A percentile compares a stretch with the other conserved stretches of the same genome.
phyloP scores from a whole-genome alignment of 2,113 vertebrate genomes.

The Numida meleagris region DNA sequence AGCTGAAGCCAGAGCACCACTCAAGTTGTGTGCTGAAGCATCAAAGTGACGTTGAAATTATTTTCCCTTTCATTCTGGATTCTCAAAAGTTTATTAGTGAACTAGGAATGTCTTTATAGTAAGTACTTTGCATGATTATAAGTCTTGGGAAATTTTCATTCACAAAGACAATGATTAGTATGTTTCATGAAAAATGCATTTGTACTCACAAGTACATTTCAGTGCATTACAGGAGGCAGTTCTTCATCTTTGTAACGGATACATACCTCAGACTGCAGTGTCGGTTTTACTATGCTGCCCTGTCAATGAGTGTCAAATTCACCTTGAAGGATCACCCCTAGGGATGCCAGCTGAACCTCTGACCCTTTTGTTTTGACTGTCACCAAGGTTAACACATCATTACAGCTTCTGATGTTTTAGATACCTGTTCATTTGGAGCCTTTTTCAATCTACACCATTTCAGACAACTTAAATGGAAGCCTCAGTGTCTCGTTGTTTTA shows the following conservation, averaged over 20 bases:
- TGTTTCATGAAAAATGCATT: neutral
- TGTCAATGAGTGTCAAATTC: slow-evolving; percentile 41
- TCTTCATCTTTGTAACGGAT: neutral
- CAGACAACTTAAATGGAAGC: neutral
- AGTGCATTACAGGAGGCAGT: neutral
- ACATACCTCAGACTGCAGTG: neutral
- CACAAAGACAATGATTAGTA: neutral
- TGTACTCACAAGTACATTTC: neutral
- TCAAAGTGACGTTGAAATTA: neutral
- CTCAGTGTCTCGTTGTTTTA: neutral
- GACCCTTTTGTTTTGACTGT: slow-evolving; percentile 29
- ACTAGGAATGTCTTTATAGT: neutral
- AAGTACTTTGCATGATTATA: neutral
- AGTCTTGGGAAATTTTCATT: neutral
- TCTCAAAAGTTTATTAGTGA: neutral
- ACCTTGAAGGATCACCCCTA: slow-evolving; percentile 1
- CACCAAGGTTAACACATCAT: slow-evolving; percentile 42
- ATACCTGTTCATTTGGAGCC: neutral
- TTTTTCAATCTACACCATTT: neutral
- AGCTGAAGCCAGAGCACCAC: neutral
- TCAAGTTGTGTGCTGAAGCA: neutral
- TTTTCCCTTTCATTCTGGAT: neutral
- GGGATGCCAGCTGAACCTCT: slow-evolving; percentile 49
- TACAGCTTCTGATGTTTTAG: neutral
- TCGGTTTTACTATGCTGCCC: slow-evolving; percentile 15